phyloP scores from a whole-genome alignment of 2,113 vertebrate species.

The Hippoglossus stenolepis region DNA sequence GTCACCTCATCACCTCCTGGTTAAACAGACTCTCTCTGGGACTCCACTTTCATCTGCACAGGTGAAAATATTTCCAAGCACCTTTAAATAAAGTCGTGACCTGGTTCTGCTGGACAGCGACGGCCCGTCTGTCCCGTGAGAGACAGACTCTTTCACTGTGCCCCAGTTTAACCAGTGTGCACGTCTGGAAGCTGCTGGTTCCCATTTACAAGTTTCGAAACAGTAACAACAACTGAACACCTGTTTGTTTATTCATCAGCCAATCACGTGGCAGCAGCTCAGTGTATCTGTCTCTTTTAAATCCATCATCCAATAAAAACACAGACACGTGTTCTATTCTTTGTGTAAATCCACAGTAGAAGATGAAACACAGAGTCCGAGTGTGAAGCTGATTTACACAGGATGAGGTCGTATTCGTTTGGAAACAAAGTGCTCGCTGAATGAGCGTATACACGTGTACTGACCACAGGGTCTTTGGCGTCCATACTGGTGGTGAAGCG shows the following conservation, averaged over 20 bases:
- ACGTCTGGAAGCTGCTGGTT: too few relatives aligned
- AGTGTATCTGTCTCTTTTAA: not conserved
- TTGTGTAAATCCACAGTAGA: too few relatives aligned
- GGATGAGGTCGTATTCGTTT: too few relatives aligned
- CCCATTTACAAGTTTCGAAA: too few relatives aligned
- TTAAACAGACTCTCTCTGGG: too few relatives aligned
- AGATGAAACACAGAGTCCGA: too few relatives aligned
- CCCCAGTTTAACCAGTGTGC: not conserved
- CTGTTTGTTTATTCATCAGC: not conserved
- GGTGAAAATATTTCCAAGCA: not conserved
- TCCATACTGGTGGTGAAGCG: slow-evolving; percentile 86
- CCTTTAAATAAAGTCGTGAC: not conserved
- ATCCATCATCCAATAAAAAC: too few relatives aligned
- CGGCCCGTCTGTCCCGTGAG: not conserved
- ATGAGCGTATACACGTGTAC: slow-evolving; percentile 16
- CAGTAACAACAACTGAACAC: too few relatives aligned
- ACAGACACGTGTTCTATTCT: too few relatives aligned
- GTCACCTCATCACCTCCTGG: not conserved
- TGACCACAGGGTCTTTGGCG: slow-evolving; percentile 89
- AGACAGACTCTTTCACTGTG: not conserved
- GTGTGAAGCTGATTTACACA: too few relatives aligned
- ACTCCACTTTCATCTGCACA: not conserved
- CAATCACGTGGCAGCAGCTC: not conserved
- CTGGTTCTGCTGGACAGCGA: not conserved
- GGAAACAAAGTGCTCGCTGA: not conserved